Percentiles rank a stretch among this genome's conserved stretches.
Conservation (phyloP, 2,888 invertebrate species). For the Macrosiphum euphorbiae region DNA sequence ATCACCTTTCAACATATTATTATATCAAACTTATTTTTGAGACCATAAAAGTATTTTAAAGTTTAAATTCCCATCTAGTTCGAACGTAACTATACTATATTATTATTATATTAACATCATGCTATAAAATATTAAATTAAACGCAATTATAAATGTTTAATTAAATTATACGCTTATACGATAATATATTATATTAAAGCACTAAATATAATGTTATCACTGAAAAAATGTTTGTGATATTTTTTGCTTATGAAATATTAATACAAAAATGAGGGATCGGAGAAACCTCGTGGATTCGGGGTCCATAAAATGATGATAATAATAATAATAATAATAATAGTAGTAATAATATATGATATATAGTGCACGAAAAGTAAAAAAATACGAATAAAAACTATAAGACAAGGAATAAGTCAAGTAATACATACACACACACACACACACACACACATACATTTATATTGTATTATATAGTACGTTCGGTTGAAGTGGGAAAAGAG, state of each 20-base stretch:
- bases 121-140: not conserved
- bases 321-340: not conserved
- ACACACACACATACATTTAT: not conserved
- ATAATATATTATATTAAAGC: not conserved
- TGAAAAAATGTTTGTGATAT: not conserved
- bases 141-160: not conserved
- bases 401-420: not conserved
- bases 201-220: not conserved
- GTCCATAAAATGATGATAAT: not conserved
- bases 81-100: not conserved
- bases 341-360: not conserved
- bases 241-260: not conserved
- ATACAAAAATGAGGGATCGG: not conserved
- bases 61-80: not conserved
- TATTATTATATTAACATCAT: not conserved
- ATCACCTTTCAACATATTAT: not conserved
- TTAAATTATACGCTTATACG: not conserved
- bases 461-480: not conserved
- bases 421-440: no score
- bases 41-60: not conserved
- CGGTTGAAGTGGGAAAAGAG: not conserved
- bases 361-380: not conserved
- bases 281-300: not conserved
- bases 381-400: slow-evolving; percentile 6
- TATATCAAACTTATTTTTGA: not conserved